These are phyloP conservation scores for Trinorchestia longiramus DNA, from an alignment of 1,140 invertebrate genomes.

Conservation along the genomic window DNA sequence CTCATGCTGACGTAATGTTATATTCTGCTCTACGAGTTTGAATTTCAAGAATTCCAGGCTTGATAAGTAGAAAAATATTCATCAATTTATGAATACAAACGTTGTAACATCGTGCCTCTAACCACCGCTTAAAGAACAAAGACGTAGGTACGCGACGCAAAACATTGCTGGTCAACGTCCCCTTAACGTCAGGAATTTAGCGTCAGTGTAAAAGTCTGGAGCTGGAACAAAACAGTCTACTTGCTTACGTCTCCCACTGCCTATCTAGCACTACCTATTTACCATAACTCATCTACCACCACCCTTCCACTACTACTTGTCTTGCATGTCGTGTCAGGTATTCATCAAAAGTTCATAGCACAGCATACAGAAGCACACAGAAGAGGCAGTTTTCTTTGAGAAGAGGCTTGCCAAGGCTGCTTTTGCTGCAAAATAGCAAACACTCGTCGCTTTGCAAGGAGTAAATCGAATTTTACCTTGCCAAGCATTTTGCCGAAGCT, in stretches of 20 bases:
- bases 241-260: not conserved
- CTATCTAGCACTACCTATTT: not conserved
- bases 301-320: not conserved
- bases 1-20: not conserved
- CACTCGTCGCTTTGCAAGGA: constrained; percentile 44
- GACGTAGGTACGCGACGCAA: not conserved
- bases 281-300: not conserved
- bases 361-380: not conserved
- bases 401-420: not conserved
- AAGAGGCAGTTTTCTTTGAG: not conserved
- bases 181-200: not conserved
- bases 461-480: constrained; percentile 41
- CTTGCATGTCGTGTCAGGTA: not conserved
- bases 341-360: not conserved
- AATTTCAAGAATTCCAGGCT: not conserved
- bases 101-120: not conserved
- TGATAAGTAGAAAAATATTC: not conserved
- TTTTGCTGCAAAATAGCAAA: constrained; percentile 23
- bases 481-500: constrained; percentile 44
- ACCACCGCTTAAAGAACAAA: not conserved
- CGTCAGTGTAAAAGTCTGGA: not conserved
- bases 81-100: not conserved
- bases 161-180: not conserved
- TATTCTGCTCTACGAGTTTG: not conserved
- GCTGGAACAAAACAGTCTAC: not conserved